Base-by-base conservation (phyloP, 2,797 vertebrate genomes). In the Phylloscopus collybita region DNA sequence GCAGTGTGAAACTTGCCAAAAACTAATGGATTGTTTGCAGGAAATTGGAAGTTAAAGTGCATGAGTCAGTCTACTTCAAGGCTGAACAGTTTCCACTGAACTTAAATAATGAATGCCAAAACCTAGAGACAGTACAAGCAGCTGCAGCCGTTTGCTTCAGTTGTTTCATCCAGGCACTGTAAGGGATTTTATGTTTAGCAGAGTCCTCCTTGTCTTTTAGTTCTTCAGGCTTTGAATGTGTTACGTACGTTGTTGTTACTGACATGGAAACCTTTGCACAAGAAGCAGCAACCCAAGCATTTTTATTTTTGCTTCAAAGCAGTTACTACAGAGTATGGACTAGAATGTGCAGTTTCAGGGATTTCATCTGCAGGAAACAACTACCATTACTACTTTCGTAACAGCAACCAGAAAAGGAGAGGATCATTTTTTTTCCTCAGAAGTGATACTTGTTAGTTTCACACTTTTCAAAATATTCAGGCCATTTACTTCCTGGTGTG, bases 11-110 rank as follows among this genome's bases (percentile, higher is more conserved):
- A 95, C 93, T 91, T 97, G 97, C 97, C 97, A 97, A 96, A 97
- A 97, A 88, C 88, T 91, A 97, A 97, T 96, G 97, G 96, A 96
- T 97, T 56, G 23, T 96, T 98, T 97, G 97, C 97, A 96, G 97
- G 97, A 98, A 98, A 97, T 96, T 96, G 84, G 92, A 98, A 97
- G 94, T 97, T 97, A 95, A 97, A 97, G 96, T 97, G 93, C 93
- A 96, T 98, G 97, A 97, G 97, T 98, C 97, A 98, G 97, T 97
- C 95, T 94, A 88, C 97, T 97, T 97, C 95, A 97, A 97, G 97
- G 96, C 95, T 72, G 95, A 91, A 92, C 93, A 96, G 79, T 97
- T 97, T 97, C 97, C 97, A 97, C 94, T 97, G 91, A 96, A 96
- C 91, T 97, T 97, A 96, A 97, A 96, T 98, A 97, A 98, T 95